Evolutionary conservation across 1,140 invertebrate species (phyloP), one percentile per base, ranked within the genome.

Genomic region (Bilobella aurantiaca): DNA sequence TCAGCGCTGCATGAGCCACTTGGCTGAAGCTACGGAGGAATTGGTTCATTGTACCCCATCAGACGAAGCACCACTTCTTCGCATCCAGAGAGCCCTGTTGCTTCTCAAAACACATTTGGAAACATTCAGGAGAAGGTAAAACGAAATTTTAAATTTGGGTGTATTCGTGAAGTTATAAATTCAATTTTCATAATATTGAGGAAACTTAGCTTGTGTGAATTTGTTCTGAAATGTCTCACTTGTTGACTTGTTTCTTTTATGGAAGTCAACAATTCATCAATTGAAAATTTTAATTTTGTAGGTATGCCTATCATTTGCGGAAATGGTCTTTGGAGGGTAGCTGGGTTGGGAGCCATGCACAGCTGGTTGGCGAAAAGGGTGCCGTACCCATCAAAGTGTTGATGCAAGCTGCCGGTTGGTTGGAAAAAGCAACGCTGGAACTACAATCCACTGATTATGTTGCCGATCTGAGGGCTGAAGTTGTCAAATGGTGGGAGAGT

Each of bases 21-120:
- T 96, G 3, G 85, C 86, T 5, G 86, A 86, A 5, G 90, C 91
- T 2, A 86, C 88, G 0, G 82, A 84, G 65, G 84, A 88, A 64
- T 77, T 93, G 0, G 80, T 76, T 1, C 62, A 67, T 47, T 69
- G 14, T 66, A 77, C 74, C 72, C 83, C 79, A 67, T 73, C 76
- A 67, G 86, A 89, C 73, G 91, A 95, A 73, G 84, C 87, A 0
- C 89, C 87, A 69, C 76, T 96, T 27, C 84, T 91, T 62, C 87
- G 91, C 62, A 93, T 96, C 64, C 92, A 96, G 75, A 82, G 93
- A 66, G 93, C 90, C 18, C 75, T 96, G 21, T 76, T 94, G 8
- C 76, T 96, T 28, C 77, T 96, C 12, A 90, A 93, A 76, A 94
- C 91, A 3, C 93, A 96, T 78, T 81, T 96, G 68, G 93, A 96